Percentiles rank a stretch among this genome's conserved stretches.
Evolutionary conservation across 2,797 vertebrate species (phyloP).

Genomic region (Lates japonicus): DNA sequence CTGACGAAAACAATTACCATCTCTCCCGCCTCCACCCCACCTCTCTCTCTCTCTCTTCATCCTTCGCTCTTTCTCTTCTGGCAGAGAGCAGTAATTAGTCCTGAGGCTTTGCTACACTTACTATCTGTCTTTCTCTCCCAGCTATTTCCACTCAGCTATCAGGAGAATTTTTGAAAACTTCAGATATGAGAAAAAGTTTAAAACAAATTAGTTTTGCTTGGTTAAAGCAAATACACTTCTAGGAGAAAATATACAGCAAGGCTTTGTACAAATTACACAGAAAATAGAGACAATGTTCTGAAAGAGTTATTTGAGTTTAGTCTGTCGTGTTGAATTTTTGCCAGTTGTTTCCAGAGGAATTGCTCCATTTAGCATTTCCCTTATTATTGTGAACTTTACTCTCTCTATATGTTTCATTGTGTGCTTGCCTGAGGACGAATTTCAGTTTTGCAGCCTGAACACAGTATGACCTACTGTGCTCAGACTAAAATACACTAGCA

Average conservation of each 20-base stretch:
- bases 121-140: conserved; percentile 15
- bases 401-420: neutral
- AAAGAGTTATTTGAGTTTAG: neutral
- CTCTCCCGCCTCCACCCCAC: conserved; percentile 75
- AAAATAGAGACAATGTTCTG: neutral
- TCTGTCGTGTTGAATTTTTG: neutral
- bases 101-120: conserved; percentile 46
- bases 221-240: neutral
- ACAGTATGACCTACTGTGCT: conserved; percentile 12
- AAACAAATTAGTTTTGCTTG: neutral
- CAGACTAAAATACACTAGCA: conserved; percentile 10
- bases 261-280: neutral
- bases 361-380: neutral
- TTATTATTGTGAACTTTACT: neutral
- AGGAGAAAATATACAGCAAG: neutral
- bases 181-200: conserved; percentile 10
- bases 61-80: conserved; percentile 73
- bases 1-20: conserved; percentile 99
- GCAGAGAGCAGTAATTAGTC: conserved; percentile 82
- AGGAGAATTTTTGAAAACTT: conserved; percentile 17
- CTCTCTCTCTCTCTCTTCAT: conserved; percentile 46
- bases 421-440: neutral
- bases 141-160: neutral
- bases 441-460: neutral
- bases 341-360: neutral